Conservation (phyloP, 2,113 vertebrate species). For the Tricholaema leucomelas region DNA sequence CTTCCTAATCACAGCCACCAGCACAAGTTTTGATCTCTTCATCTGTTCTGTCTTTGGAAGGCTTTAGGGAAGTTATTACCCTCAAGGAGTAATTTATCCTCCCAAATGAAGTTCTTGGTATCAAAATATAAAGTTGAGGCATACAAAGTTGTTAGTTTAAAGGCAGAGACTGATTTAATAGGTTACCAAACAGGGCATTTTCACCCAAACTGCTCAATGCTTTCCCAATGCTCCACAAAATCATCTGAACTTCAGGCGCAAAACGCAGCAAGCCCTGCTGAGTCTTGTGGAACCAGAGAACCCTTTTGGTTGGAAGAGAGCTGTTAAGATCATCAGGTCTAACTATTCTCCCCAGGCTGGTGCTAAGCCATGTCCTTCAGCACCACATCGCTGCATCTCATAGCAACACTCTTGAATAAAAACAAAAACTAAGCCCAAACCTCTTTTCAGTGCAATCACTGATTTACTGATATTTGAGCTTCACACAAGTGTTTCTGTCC, state of each 20-base stretch:
- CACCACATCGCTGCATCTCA: not conserved
- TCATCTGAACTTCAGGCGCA: not conserved
- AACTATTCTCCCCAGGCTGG: no score
- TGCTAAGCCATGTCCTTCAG: no score
- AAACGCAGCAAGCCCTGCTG: not conserved
- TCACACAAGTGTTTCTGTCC: not conserved
- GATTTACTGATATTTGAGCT: not conserved
- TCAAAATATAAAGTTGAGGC: not conserved
- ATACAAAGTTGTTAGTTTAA: not conserved
- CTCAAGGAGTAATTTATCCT: not conserved
- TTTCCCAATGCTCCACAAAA: not conserved
- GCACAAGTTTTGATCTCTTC: not conserved
- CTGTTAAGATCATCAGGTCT: no score
- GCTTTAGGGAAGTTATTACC: not conserved
- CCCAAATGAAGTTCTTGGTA: not conserved
- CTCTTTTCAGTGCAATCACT: not conserved
- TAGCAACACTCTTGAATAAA: not conserved
- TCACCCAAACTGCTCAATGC: not conserved
- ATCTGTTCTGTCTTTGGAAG: not conserved
- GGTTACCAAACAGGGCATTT: not conserved
- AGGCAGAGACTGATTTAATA: not conserved
- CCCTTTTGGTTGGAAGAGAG: no score
- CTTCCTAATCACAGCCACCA: not conserved
- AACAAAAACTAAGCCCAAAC: not conserved
- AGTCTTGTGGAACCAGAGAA: not conserved